phyloP scores from a whole-genome alignment of 2,888 invertebrate genomes.

The Pterobdella sp. region DNA sequence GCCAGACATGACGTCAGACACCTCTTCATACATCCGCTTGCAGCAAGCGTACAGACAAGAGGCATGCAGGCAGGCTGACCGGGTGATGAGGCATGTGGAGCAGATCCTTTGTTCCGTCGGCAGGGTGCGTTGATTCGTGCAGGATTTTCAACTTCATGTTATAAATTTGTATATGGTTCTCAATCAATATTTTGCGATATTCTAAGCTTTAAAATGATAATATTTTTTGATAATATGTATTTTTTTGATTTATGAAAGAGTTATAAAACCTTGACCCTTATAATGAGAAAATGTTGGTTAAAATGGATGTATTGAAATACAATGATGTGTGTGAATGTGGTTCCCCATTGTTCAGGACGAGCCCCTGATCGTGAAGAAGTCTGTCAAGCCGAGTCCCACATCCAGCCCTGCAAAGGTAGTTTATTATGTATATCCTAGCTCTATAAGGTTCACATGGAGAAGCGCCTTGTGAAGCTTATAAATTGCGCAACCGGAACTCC shows the following conservation, averaged over 20 bases:
- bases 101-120: constrained; percentile 71
- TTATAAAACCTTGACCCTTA: too few species aligned
- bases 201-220: too few species aligned
- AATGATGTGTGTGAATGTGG: too few species aligned
- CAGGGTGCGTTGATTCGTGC: constrained; percentile 42
- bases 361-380: constrained; percentile 52
- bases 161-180: too few species aligned
- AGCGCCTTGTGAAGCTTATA: neutral
- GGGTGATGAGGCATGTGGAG: constrained; percentile 71
- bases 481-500: too few species aligned
- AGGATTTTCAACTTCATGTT: too few species aligned
- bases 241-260: too few species aligned
- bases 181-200: too few species aligned
- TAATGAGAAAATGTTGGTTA: too few species aligned
- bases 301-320: too few species aligned
- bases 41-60: constrained; percentile 77
- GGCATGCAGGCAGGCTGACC: constrained; percentile 72
- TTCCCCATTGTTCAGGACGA: constrained; percentile 41
- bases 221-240: too few species aligned
- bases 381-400: constrained; percentile 34
- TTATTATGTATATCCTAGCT: neutral
- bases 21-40: constrained; percentile 75
- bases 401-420: constrained; percentile 37
- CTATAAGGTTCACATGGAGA: neutral
- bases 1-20: constrained; percentile 94